Percentiles rank a stretch among this genome's conserved stretches.
Conservation (phyloP, 1,140 invertebrate genomes). For the Caenorhabditis latens region DNA sequence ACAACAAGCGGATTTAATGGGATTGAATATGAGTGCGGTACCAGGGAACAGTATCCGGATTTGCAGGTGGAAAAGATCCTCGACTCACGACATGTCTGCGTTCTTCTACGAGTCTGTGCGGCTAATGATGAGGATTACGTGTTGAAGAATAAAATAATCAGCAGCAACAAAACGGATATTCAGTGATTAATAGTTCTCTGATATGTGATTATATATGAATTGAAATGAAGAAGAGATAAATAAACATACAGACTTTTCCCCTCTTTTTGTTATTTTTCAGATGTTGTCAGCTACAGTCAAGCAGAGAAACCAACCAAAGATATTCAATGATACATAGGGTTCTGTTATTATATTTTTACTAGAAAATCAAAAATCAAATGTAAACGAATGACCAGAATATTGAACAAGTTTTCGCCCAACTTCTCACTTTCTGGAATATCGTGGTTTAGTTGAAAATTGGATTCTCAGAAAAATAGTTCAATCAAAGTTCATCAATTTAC, state of each 20-base stretch:
- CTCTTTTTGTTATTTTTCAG: too few species aligned
- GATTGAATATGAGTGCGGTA: neutral
- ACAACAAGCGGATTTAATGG: neutral
- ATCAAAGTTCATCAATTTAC: too few species aligned
- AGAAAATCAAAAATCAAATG: too few species aligned
- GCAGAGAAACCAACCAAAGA: too few species aligned
- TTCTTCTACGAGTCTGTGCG: conserved; percentile 35
- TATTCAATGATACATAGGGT: too few species aligned
- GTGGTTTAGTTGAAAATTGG: too few species aligned
- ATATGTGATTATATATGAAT: neutral
- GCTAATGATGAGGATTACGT: conserved; percentile 35
- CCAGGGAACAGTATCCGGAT: neutral
- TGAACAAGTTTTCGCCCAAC: too few species aligned
- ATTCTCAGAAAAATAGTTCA: too few species aligned
- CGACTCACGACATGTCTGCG: conserved; percentile 29
- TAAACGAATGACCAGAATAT: too few species aligned
- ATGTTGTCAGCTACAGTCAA: too few species aligned
- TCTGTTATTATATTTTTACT: too few species aligned
- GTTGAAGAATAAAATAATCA: conserved; percentile 51
- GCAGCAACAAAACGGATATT: conserved; percentile 49
- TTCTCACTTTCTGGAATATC: too few species aligned
- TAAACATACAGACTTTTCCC: neutral
- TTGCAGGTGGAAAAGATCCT: conserved; percentile 48
- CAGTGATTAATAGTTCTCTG: neutral
- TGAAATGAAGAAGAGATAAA: neutral